Evolutionary conservation across 30 jellyfish, hydroid and myxozoan genomes (phyloP).

Genomic region (Chrysaora quinquecirrha): DNA sequence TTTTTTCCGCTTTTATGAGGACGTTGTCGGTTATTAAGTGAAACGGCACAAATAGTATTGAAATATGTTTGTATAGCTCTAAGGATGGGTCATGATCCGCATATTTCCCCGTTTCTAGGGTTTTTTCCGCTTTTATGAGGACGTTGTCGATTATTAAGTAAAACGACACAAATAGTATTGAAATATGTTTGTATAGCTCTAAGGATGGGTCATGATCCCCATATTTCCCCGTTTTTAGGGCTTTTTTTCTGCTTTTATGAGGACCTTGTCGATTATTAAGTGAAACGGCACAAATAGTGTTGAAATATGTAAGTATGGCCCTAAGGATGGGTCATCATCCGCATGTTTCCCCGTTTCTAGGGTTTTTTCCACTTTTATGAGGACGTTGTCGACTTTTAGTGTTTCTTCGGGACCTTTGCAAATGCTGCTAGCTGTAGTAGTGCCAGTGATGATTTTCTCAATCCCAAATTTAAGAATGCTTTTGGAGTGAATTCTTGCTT

Average conservation of each 20-base stretch:
- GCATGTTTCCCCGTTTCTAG: slow-evolving; percentile 5
- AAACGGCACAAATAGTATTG: background rate
- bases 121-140: slow-evolving; percentile 3
- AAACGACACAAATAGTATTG: slow-evolving; percentile 1
- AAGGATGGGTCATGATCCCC: slow-evolving; percentile 3
- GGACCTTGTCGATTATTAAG: slow-evolving; percentile 1
- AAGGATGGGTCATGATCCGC: background rate
- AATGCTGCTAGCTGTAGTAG: background rate
- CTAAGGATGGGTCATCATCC: slow-evolving; percentile 5
- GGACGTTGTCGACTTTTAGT: background rate
- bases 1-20: background rate
- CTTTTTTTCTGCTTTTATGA: background rate
- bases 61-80: background rate
- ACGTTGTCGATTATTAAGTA: background rate
- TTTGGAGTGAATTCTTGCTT: background rate
- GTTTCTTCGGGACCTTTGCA: background rate
- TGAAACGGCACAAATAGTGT: slow-evolving; percentile 3
- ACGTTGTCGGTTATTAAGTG: background rate
- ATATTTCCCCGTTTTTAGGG: slow-evolving; percentile 11
- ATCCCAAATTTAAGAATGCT: background rate
- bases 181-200: slow-evolving; percentile 3
- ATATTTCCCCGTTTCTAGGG: background rate
- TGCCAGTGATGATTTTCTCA: background rate
- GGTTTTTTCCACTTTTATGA: background rate
- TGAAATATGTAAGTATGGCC: slow-evolving; percentile 3